A percentile compares a stretch with the other conserved stretches of the same genome.
Conservation (phyloP, 1,140 invertebrate genomes). For the Apis florea region DNA sequence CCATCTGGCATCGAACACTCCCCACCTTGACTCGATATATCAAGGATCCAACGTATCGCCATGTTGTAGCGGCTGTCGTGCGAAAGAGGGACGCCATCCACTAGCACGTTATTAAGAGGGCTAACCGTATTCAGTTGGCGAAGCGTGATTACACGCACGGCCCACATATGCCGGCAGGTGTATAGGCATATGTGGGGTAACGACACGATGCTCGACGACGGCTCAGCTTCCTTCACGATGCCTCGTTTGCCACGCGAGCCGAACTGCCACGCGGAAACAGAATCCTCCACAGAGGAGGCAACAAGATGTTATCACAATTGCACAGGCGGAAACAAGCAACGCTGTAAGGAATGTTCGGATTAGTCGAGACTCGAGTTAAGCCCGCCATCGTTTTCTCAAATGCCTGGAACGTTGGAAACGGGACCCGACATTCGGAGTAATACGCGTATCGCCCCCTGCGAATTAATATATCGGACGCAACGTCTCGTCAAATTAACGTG, state of each 20-base stretch:
- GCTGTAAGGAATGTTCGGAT: constrained; percentile 36
- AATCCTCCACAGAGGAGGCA: constrained; percentile 50
- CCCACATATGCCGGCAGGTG: constrained; percentile 5
- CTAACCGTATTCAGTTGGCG: constrained; percentile 22
- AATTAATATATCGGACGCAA: constrained; percentile 34
- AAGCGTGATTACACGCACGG: constrained; percentile 11
- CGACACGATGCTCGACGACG: constrained; percentile 32
- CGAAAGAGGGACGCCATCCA: not conserved
- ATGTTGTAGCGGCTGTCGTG: no score
- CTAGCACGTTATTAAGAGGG: constrained; percentile 36
- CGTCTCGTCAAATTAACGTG: constrained; percentile 32
- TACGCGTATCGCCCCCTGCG: not conserved
- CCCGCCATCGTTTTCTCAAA: not conserved
- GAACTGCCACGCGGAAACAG: constrained; percentile 48
- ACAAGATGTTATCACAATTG: constrained; percentile 55
- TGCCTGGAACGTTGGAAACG: not conserved
- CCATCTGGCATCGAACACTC: no score
- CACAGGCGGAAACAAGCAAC: not conserved
- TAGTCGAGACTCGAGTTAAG: constrained; percentile 16
- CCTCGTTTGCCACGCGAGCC: constrained; percentile 38
- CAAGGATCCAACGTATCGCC: not conserved
- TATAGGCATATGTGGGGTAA: constrained; percentile 32
- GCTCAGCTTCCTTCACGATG: constrained; percentile 33
- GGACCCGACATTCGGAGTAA: not conserved
- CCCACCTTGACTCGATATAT: not conserved